A percentile compares a stretch with the other conserved stretches of the same genome.
These are phyloP conservation scores for Cremastinae sp. DNA, from an alignment of 2,888 invertebrate genomes.

Conservation along the genomic window DNA sequence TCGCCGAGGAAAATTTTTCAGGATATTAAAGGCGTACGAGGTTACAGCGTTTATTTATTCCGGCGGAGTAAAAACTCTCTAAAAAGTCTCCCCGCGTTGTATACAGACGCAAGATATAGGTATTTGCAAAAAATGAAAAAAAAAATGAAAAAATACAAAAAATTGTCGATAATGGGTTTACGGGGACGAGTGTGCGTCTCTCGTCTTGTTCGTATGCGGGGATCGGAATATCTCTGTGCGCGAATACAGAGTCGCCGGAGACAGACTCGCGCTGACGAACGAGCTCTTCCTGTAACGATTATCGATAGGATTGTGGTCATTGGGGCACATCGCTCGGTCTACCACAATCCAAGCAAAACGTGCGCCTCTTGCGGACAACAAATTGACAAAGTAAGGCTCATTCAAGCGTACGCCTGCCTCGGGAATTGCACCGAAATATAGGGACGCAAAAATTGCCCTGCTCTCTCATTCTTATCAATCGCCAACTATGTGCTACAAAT, in stretches of 20 bases:
- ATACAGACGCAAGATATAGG: no score
- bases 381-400: conserved; percentile 57
- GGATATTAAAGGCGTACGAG: no score
- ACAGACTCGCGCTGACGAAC: conserved; percentile 7
- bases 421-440: conserved; percentile 5
- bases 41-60: neutral
- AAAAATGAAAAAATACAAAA: neutral
- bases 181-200: no score
- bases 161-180: neutral
- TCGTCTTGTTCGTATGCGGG: neutral
- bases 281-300: conserved; percentile 49
- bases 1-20: no score
- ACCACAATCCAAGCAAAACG: conserved; percentile 52
- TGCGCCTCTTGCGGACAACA: conserved; percentile 24
- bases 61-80: neutral
- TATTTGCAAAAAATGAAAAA: no score
- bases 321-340: conserved; percentile 48
- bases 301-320: conserved; percentile 51
- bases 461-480: conserved; percentile 3
- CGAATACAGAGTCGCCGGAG: conserved; percentile 3
- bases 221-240: conserved; percentile 3
- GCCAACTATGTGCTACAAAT: neutral
- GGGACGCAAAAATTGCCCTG: conserved; percentile 8
- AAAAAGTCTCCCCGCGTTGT: no score
- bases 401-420: conserved; percentile 25